Evolutionary conservation across 2,113 vertebrate species (phyloP), one percentile per base, ranked within the genome.

Genomic region (Upupa epops): DNA sequence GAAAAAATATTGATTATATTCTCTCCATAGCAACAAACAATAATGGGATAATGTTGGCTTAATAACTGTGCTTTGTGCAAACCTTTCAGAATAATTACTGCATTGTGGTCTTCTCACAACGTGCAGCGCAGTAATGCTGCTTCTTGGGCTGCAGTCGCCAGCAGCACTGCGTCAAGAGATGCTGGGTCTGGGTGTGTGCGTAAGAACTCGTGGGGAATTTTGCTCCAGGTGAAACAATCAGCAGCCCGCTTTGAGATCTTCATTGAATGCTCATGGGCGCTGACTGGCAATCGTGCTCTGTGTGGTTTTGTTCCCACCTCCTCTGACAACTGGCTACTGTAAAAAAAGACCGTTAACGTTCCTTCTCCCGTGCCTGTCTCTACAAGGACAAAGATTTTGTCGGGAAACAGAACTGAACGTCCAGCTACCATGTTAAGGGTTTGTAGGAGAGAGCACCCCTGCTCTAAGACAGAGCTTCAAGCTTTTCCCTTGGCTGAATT

Each of bases 21-120:
- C 96, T 96, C 92, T 94, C 92, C 86, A 96, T 93, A 88, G 94
- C 91, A 96, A 95, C 95, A 96, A 96, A 95, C 90, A 96, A 96
- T 96, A 95, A 90, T 75, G 80, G 71, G 92, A 95, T 90, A 95
- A 96, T 83, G 74, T 87, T 95, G 92, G 86, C 68, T 91, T 95
- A 97, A 96, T 95, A 95, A 94, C 92, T 81, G 85, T 85, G 84
- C 91, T 95, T 95, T 94, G 76, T 92, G 80, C 89, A 96, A 95
- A 94, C 83, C 94, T 95, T 91, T 95, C 92, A 81, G 90, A 94
- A 95, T 96, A 96, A 96, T 96, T 96, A 94, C 92, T 93, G 88
- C 49, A 66, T 81, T 89, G 83, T 96, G 82, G 78, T 95, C 92
- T 89, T 95, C 90, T 90, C 78, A 82, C 84, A 79, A 84, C 18